Evolutionary conservation across 2,797 vertebrate genomes (phyloP).

Genomic region (Melanogrammus aeglefinus): DNA sequence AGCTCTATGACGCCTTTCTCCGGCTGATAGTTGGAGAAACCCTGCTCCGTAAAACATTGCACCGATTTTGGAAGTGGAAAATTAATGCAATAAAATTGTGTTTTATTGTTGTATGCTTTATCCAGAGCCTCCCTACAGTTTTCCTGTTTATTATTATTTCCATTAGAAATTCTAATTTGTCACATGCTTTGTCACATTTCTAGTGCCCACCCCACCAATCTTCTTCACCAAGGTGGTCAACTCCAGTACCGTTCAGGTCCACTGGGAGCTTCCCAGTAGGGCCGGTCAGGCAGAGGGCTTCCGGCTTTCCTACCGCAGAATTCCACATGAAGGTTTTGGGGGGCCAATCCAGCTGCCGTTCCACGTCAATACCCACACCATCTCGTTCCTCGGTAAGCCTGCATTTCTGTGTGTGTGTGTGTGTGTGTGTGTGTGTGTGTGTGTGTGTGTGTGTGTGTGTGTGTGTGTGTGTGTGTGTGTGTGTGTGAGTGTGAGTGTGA

Average conservation of each 20-base stretch:
- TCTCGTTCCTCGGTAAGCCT: constrained; percentile 67
- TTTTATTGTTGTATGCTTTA: not conserved
- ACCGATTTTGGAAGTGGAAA: not conserved
- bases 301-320: constrained; percentile 68
- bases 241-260: constrained; percentile 69
- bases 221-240: constrained; percentile 77
- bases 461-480: too few relatives aligned
- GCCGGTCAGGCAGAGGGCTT: constrained; percentile 70
- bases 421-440: not conserved
- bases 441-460: too few relatives aligned
- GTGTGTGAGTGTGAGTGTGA: too few relatives aligned
- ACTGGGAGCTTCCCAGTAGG: constrained; percentile 73
- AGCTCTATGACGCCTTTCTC: not conserved
- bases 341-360: constrained; percentile 57
- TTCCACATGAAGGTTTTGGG: constrained; percentile 64
- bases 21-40: not conserved
- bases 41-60: not conserved
- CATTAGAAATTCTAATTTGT: not conserved
- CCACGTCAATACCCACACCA: constrained; percentile 66
- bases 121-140: not conserved
- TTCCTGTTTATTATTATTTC: not conserved
- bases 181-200: not conserved
- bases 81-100: not conserved
- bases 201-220: constrained; percentile 68
- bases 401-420: not conserved